These are phyloP conservation scores for Microhierax caerulescens DNA, from an alignment of 2,797 vertebrate species.

Conservation along the genomic window DNA sequence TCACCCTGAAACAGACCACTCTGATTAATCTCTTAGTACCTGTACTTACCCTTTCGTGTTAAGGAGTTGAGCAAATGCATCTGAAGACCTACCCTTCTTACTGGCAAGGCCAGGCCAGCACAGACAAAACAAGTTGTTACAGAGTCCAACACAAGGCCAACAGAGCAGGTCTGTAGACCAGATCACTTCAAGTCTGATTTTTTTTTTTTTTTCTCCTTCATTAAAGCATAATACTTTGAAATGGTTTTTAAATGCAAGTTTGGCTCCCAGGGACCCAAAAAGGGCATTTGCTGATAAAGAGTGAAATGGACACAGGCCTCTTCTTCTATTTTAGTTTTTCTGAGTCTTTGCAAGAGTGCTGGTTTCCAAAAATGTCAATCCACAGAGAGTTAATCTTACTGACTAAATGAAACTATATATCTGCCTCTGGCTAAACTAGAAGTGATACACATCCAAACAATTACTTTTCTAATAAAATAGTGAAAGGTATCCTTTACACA, in stretches of 20 bases:
- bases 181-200: not conserved
- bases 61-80: not conserved
- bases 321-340: not conserved
- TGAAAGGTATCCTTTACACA: not conserved
- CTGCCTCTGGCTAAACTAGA: not conserved
- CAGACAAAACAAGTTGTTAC: not conserved
- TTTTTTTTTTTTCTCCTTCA: not conserved
- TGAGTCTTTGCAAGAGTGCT: not conserved
- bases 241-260: not conserved
- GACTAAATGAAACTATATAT: not conserved
- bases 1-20: not conserved
- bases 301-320: not conserved
- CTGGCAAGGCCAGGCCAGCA: not conserved
- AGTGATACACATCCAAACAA: conserved; percentile 19
- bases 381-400: not conserved
- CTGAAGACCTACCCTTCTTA: not conserved
- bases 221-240: not conserved
- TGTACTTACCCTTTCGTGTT: not conserved
- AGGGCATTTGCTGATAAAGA: not conserved
- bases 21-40: not conserved
- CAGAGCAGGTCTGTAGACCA: not conserved
- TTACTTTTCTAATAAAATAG: conserved; percentile 23
- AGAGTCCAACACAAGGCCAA: not conserved
- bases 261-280: not conserved
- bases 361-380: not conserved